A percentile compares a stretch with the other conserved stretches of the same genome.
These are phyloP conservation scores for Heliconius aoede DNA, from an alignment of 2,888 invertebrate species.

Conservation along the genomic window DNA sequence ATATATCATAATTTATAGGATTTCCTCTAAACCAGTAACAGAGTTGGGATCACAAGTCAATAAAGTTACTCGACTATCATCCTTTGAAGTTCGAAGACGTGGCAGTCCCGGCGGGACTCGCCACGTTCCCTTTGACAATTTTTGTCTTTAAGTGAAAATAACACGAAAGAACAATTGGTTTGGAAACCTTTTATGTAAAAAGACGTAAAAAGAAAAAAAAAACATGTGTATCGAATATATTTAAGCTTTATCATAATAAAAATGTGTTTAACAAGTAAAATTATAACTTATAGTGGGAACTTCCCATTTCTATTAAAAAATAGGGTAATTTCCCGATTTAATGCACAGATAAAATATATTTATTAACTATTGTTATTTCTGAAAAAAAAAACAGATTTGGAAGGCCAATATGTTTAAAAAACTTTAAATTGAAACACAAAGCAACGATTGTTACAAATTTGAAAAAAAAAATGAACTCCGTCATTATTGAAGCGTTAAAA, in stretches of 20 bases:
- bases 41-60: constrained; percentile 59
- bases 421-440: not conserved
- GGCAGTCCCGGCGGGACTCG: constrained; percentile 61
- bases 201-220: not conserved
- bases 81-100: constrained; percentile 75
- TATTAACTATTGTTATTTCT: not conserved
- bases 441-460: constrained; percentile 67
- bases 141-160: constrained; percentile 34
- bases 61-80: constrained; percentile 66
- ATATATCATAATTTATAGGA: constrained; percentile 42
- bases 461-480: constrained; percentile 52
- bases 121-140: constrained; percentile 33
- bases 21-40: constrained; percentile 21
- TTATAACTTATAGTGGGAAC: not conserved
- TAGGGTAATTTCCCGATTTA: not conserved
- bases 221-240: not conserved
- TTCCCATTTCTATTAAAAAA: not conserved
- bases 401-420: constrained; percentile 1
- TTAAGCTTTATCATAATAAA: not conserved
- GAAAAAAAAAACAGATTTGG: not conserved
- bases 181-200: constrained; percentile 16
- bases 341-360: not conserved
- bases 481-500: constrained; percentile 68
- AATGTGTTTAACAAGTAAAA: not conserved
- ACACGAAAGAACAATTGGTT: constrained; percentile 13